Percentiles rank a stretch among this genome's conserved stretches.
Conservation (phyloP, 2,888 invertebrate species). For the Himalopsyche tibetana region DNA sequence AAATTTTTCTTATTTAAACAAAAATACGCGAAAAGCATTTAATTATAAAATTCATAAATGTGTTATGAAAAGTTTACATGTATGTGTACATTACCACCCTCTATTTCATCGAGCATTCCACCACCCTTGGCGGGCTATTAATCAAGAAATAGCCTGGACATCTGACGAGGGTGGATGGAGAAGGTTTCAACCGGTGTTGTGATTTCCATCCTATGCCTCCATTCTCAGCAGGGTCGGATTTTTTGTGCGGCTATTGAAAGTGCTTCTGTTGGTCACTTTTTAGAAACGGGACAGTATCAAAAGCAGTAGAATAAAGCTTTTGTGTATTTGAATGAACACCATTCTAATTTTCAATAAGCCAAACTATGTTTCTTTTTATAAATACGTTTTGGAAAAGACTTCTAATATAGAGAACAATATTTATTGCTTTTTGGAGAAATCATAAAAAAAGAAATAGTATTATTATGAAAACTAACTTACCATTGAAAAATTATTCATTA, state of each 20-base stretch:
- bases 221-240: conserved; percentile 1
- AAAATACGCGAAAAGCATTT: no score
- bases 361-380: no score
- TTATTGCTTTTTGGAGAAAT: no score
- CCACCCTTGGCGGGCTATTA: conserved; percentile 57
- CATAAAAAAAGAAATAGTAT: no score
- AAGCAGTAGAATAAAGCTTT: background rate
- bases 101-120: conserved; percentile 37
- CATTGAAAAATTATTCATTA: no score
- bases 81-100: background rate
- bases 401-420: no score
- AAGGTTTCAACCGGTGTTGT: conserved; percentile 45
- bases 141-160: conserved; percentile 57
- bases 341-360: no score
- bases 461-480: no score
- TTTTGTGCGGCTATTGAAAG: background rate
- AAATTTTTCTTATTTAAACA: no score
- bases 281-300: background rate
- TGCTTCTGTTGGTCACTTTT: background rate
- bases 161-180: conserved; percentile 52
- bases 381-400: no score
- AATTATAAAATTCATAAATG: no score
- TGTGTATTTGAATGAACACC: no score
- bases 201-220: conserved; percentile 49
- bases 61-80: conserved; percentile 10